These are phyloP conservation scores for Aldabrachelys gigantea DNA, from an alignment of 2,113 vertebrate genomes.

Conservation along the genomic window DNA sequence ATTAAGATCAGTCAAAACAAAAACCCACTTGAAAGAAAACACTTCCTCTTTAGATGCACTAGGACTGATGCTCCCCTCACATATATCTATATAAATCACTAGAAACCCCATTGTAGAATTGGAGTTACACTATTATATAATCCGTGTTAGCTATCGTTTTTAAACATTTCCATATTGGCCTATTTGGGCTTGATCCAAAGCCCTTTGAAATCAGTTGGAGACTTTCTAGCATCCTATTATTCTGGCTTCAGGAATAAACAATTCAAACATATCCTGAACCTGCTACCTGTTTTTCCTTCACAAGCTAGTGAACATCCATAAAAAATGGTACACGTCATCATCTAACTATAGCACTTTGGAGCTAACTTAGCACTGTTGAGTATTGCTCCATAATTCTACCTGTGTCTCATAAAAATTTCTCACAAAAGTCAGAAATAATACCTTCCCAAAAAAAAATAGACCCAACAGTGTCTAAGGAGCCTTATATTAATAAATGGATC, in stretches of 20 bases:
- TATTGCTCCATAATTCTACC: constrained; percentile 29
- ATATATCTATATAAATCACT: background rate
- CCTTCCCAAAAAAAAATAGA: constrained; percentile 21
- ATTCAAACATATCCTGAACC: background rate
- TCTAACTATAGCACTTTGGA: constrained; percentile 39
- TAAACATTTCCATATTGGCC: background rate
- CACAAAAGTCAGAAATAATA: constrained; percentile 40
- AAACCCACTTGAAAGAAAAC: background rate
- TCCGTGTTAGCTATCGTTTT: background rate
- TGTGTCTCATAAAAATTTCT: background rate
- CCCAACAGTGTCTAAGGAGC: background rate
- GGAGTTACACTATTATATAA: background rate
- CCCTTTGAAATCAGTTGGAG: background rate
- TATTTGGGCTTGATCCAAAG: background rate
- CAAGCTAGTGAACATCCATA: background rate
- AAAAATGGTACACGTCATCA: constrained; percentile 16
- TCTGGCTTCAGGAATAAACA: background rate
- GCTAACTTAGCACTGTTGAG: constrained; percentile 30
- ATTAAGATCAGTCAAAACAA: background rate
- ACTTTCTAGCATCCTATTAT: background rate
- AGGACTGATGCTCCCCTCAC: background rate
- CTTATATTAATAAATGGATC: background rate
- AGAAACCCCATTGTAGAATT: background rate
- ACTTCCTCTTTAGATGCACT: background rate
- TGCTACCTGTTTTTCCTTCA: constrained; percentile 8